Base-by-base conservation (phyloP, 2,888 invertebrate species). In the Abrostola triplasia region DNA sequence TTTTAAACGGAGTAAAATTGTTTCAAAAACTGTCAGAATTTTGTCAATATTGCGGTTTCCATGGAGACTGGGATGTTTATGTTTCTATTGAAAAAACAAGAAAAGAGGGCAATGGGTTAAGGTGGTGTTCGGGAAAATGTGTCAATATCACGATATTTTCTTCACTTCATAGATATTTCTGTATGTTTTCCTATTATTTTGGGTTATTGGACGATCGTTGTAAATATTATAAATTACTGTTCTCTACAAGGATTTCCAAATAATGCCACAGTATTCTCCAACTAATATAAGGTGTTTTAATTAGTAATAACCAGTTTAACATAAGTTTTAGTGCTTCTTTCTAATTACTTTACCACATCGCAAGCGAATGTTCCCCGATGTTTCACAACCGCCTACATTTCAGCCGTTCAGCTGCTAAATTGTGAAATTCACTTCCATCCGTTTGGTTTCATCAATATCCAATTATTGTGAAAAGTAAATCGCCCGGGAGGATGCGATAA, bases 41-140 rank as follows among this genome's bases (percentile, higher is more conserved):
- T 87, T 88, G 86, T 93, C 92, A 92, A 93, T 90, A 89, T 55
- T 54, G 59, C 73, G 40, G 91, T 92, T 85, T 82, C 81, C 76
- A 88, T 89, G 87, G 84, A 57, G 67, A 90, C 80, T 41, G 44
- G 8, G 40, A 38, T 67, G 61, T 68, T 64, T 65, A 63, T 73
- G 59, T 51, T 60, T 51, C 62, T 70, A 74, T 64, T 74, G 67
- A 67, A 71, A 36, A 55, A 68, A 59, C 61, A 64, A 40, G 36
- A 11, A 70, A 70, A 6, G 7, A 49, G 67, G 66, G 70, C 42
- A 69, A 5, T 51, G 44, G 59, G 58, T 44, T 37, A 52, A 6
- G 36, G 47, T n/a, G n/a, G 44, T 47, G 9, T 4, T 24, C 6
- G 9, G 12, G 7, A 44, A 24, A 12, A 12, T 12, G 42, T 7